Base-by-base conservation (phyloP, 1,140 invertebrate species). In the Bombyx mori region DNA sequence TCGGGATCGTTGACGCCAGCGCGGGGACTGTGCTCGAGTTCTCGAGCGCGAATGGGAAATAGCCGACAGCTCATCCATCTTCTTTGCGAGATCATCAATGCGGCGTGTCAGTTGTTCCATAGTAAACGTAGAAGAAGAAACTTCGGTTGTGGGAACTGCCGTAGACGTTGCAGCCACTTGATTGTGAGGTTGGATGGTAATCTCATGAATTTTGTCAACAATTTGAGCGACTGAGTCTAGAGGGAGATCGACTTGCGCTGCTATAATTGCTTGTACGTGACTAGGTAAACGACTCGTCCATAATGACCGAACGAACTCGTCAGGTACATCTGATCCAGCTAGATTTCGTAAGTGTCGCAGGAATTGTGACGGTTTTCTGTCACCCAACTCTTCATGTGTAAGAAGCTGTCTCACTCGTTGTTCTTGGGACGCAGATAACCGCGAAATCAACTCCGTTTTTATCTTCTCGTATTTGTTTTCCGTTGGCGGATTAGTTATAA, bases 361-460 rank as follows among this genome's bases (percentile, higher is more conserved):
- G 42, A 61, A 61, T 42, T 61, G 60, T 3, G 54, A 57, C 1
- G 55, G 55, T 43, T 61, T 61, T 1, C 45, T 49, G 46, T 61
- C 60, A 1, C 60, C 60, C 42, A 61, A 10, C 8, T 61, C 60
- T 26, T 61, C 50, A 42, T 61, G 44, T 12, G 42, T 57, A 43
- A 61, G 18, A 7, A 61, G 35, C 43, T 57, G 60, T 9, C 26
- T 47, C 10, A 56, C 6, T 45, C 52, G 50, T 26, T 53, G 48
- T 10, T 61, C 54, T 42, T 57, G 10, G 9, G 54, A 57, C 35
- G 60, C 60, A 7, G 60, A 54, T 22, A 58, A 42, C 12, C 60
- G 51, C n/a, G 57, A 54, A 10, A 62, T 62, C 18, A 62, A 47
- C 43, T 62, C 56, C 46, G 51, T 12, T 53, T 62, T 62, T n/a